Base-by-base conservation (phyloP, 2,113 vertebrate genomes). In the Colistium nudipinnis region DNA sequence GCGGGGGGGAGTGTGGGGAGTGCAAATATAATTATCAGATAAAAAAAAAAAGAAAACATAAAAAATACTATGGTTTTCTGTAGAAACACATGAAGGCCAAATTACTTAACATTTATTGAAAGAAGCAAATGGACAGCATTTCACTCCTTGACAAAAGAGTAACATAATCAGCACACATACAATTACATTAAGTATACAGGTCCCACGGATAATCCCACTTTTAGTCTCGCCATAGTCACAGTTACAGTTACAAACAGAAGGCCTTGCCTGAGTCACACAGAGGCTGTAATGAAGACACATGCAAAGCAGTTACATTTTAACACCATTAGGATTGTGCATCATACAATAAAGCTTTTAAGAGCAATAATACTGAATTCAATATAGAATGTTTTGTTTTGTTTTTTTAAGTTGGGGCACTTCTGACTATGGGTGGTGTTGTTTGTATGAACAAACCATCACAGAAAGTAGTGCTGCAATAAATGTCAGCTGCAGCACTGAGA, bases 191-290 rank as follows among this genome's bases (percentile, higher is more conserved):
- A 57, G 33, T 67, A 81, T 36, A 84, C 78, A 83, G 84, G 83
- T 87, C 88, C 64, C 76, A 85, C 24, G 84, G 80, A 84, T 84
- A 84, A 87, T 84, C 88, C 85, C 69, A 86, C 51, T 49, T 67
- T 78, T 52, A 73, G 25, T 56, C 59, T 84, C 57, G 68, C 69
- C 57, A 30, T 25, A 75, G 59, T 88, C 80, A 89, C 83, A 88
- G 77, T 84, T 76, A 79, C 68, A 88, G 77, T 84, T 76, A 79
- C 68, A 83, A 84, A 76, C 82, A 67, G 12, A 65, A 83, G 35
- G 28, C 53, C 74, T 47, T 68, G 55, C 5, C 9, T 44, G 66
- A 81, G 45, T n/a, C n/a, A 70, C 33, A 57, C 48, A 51, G 33
- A 64, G 31, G 57, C 57, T 70, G 65, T 33, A 82, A 70, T 56